These are phyloP conservation scores for Microcebus ravelobensis DNA, from an alignment of 2,113 vertebrate species.

Conservation along the genomic window DNA sequence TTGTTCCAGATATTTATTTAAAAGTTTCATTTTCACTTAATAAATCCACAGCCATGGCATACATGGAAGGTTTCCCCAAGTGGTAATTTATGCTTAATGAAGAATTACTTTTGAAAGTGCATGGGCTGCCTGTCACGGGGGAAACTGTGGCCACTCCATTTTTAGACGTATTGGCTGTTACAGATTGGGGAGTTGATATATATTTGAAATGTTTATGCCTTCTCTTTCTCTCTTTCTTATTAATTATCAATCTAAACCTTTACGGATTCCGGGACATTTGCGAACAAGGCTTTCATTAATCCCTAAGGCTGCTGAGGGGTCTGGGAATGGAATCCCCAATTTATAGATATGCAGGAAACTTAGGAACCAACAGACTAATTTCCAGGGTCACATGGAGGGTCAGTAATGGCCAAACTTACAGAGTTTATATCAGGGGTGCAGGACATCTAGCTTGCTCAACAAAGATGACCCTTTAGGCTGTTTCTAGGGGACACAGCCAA, in stretches of 20 bases:
- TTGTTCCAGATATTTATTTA: conserved; percentile 77
- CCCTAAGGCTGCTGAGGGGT: conserved; percentile 67
- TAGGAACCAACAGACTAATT: conserved; percentile 1
- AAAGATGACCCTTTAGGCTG: not conserved
- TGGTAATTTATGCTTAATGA: conserved; percentile 65
- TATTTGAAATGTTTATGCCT: conserved; percentile 82
- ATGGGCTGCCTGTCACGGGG: conserved; percentile 70
- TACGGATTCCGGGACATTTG: conserved; percentile 74
- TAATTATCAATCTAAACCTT: conserved; percentile 80
- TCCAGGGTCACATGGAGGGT: conserved; percentile 10
- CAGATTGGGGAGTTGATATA: conserved; percentile 77
- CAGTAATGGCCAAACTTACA: not conserved
- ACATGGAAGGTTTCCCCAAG: conserved; percentile 29
- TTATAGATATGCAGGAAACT: conserved; percentile 33
- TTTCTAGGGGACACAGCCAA: not conserved
- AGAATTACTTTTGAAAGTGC: conserved; percentile 73
- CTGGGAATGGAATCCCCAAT: conserved; percentile 29
- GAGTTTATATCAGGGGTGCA: not conserved
- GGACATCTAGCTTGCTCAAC: not conserved
- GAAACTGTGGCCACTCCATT: conserved; percentile 73
- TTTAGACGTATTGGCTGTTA: conserved; percentile 80
- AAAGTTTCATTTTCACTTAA: conserved; percentile 78
- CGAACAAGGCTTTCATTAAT: conserved; percentile 81
- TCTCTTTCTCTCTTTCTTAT: conserved; percentile 80
- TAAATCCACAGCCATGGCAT: conserved; percentile 66